A percentile compares a stretch with the other conserved stretches of the same genome.
phyloP scores from a whole-genome alignment of 2,113 vertebrate genomes.

The Megaceryle maxima region DNA sequence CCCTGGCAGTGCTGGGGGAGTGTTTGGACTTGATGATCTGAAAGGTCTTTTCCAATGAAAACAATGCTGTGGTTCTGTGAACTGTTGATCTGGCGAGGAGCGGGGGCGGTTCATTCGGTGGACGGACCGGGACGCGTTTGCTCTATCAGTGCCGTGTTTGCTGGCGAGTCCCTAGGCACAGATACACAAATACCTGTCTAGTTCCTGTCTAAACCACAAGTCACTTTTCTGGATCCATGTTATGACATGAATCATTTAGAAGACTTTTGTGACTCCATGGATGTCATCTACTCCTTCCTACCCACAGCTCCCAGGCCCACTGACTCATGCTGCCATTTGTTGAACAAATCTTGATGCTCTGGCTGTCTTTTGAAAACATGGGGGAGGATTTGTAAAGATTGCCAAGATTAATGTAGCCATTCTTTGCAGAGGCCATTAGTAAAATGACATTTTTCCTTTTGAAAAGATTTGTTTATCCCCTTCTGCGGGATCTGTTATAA shows the following conservation, averaged over 20 bases:
- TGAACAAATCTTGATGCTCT: neutral
- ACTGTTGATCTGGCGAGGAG: neutral
- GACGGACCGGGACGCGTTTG: neutral
- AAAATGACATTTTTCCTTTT: conserved; percentile 7
- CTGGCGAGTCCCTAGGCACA: neutral
- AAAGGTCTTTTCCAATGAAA: too few species aligned
- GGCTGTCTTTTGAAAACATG: conserved; percentile 10
- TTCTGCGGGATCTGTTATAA: neutral
- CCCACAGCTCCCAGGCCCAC: conserved; percentile 25
- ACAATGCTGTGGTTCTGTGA: too few species aligned
- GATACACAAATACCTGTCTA: neutral
- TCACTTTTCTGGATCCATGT: neutral
- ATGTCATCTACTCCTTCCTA: conserved; percentile 5
- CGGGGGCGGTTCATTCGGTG: neutral
- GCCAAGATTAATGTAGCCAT: neutral
- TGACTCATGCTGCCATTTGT: conserved; percentile 57
- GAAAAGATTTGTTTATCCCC: neutral
- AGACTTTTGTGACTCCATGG: neutral
- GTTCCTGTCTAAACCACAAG: neutral
- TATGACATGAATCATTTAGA: neutral
- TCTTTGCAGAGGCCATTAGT: conserved; percentile 32
- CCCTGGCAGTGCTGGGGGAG: too few species aligned
- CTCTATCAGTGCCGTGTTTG: neutral
- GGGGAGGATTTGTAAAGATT: conserved; percentile 38
- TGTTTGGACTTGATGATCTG: too few species aligned